A percentile compares a stretch with the other conserved stretches of the same genome.
Evolutionary conservation across 2,113 vertebrate species (phyloP).

Genomic region (Murina feae): DNA sequence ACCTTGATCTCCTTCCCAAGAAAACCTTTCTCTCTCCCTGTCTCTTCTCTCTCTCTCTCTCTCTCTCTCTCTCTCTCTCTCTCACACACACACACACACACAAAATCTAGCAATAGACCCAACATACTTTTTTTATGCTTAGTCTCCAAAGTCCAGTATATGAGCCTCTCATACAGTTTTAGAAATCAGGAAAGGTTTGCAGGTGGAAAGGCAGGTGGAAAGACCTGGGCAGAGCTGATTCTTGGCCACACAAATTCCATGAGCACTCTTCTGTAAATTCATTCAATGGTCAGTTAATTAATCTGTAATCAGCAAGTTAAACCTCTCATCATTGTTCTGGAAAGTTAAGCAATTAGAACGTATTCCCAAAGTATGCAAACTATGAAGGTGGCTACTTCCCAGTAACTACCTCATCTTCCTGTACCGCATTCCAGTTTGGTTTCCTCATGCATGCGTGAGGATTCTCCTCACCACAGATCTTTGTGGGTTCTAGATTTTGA

Average conservation of each 20-base stretch:
- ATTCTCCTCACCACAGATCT: neutral
- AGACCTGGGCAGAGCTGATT: neutral
- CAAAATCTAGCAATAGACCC: neutral
- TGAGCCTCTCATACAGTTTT: neutral
- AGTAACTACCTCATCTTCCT: neutral
- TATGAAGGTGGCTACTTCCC: neutral
- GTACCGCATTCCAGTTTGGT: neutral
- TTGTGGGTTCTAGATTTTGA: neutral
- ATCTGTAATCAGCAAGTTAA: slow-evolving; percentile 25
- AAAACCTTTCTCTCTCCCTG: too few species aligned
- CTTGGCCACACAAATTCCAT: neutral
- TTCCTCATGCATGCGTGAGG: neutral
- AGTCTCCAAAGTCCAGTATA: neutral
- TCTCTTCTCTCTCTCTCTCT: neutral
- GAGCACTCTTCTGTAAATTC: neutral
- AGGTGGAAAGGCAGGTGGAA: slow-evolving; percentile 17
- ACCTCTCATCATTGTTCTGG: neutral
- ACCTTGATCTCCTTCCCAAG: neutral
- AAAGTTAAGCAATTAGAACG: slow-evolving; percentile 1
- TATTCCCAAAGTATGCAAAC: slow-evolving; percentile 39
- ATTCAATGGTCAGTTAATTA: neutral
- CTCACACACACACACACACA: neutral
- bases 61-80: too few species aligned
- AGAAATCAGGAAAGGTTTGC: neutral
- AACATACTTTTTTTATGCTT: neutral